Conservation (phyloP, 2,888 invertebrate species). For the Pecten maximus region DNA sequence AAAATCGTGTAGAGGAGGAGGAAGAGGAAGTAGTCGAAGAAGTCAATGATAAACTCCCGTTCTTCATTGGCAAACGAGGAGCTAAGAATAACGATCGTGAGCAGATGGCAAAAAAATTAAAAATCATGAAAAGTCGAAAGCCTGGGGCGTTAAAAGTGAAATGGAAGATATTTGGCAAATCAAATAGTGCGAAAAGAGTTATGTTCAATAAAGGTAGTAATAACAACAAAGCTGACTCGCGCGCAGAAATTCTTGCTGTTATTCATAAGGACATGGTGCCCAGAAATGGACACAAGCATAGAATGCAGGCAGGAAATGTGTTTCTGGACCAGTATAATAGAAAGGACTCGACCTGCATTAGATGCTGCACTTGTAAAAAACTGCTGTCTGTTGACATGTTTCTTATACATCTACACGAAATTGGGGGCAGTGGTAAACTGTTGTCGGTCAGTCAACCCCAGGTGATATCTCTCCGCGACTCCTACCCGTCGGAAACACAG, state of each 20-base stretch:
- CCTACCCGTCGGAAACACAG: slow-evolving; percentile 67
- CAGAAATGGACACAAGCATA: slow-evolving; percentile 52
- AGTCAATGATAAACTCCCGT: slow-evolving; percentile 36
- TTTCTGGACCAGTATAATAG: slow-evolving; percentile 73
- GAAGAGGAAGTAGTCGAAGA: slow-evolving; percentile 49
- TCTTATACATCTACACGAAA: slow-evolving; percentile 76
- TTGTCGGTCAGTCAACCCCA: slow-evolving; percentile 67
- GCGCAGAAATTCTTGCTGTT: slow-evolving; percentile 57
- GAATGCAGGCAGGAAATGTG: slow-evolving; percentile 71
- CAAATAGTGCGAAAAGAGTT: slow-evolving; percentile 41
- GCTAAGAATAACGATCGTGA: slow-evolving; percentile 3
- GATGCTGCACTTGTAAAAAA: slow-evolving; percentile 77
- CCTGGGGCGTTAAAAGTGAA: slow-evolving; percentile 54
- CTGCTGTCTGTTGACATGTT: slow-evolving; percentile 76
- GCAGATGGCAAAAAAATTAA: slow-evolving; percentile 41
- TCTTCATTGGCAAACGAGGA: slow-evolving; percentile 14
- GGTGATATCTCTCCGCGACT: slow-evolving; percentile 69
- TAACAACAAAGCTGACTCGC: slow-evolving; percentile 34
- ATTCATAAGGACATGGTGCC: slow-evolving; percentile 71
- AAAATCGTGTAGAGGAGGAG: slow-evolving; percentile 45
- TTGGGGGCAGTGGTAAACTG: slow-evolving; percentile 69
- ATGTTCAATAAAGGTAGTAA: slow-evolving; percentile 37
- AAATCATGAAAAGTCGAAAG: slow-evolving; percentile 46
- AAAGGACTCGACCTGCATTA: slow-evolving; percentile 74
- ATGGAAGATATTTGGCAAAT: slow-evolving; percentile 54